These are phyloP conservation scores for Galeruca laticollis DNA, from an alignment of 2,888 invertebrate genomes.

Conservation along the genomic window DNA sequence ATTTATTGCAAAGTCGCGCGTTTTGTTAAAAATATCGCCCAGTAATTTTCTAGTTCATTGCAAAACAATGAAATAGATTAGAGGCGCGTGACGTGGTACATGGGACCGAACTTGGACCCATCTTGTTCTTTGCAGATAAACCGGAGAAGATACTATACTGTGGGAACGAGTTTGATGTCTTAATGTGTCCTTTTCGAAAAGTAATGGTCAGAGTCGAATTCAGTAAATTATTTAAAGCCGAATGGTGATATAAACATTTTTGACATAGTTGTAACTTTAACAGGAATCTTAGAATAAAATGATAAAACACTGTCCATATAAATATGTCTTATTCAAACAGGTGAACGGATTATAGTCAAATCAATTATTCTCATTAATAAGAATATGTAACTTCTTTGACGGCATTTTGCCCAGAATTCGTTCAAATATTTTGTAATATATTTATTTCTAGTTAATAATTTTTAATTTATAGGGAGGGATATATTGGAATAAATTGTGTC, in stretches of 20 bases:
- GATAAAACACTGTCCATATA: no score
- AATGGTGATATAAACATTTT: background rate
- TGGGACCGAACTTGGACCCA: constrained; percentile 55
- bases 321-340: background rate
- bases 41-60: constrained; percentile 57
- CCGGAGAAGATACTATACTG: constrained; percentile 53
- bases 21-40: constrained; percentile 54
- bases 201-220: constrained; percentile 23
- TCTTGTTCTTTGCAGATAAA: constrained; percentile 54
- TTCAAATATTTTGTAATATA: no score
- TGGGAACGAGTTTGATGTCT: constrained; percentile 55
- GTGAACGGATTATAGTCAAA: background rate
- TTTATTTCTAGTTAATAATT: no score
- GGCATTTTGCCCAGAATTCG: no score
- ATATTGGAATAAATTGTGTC: no score
- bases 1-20: constrained; percentile 51
- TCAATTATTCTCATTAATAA: no score
- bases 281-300: no score
- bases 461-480: no score
- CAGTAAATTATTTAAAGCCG: background rate
- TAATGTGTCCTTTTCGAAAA: constrained; percentile 49
- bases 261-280: background rate
- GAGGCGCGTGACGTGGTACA: constrained; percentile 55
- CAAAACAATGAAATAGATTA: constrained; percentile 56
- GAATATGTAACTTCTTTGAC: no score